These are phyloP conservation scores for Rhabditoides inermis DNA, from an alignment of 2,888 invertebrate genomes.

Conservation along the genomic window DNA sequence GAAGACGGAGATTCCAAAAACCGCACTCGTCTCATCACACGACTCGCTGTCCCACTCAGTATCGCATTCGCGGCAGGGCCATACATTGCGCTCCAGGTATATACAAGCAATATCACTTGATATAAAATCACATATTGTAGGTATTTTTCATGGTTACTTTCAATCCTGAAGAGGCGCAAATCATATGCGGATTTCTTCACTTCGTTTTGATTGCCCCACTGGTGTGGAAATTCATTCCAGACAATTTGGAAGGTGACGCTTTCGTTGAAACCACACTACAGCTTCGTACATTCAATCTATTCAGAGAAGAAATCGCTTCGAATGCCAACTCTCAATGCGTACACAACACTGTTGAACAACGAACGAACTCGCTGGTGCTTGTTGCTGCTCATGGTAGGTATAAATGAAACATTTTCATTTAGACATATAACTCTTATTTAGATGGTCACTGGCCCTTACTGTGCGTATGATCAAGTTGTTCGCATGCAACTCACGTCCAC, in stretches of 20 bases:
- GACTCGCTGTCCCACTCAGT: conserved; percentile 38
- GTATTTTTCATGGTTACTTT: too few species aligned
- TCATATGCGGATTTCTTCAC: too few species aligned
- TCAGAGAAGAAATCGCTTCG: neutral
- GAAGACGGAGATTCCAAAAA: conserved; percentile 39
- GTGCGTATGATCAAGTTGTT: conserved; percentile 40
- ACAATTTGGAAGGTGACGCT: too few species aligned
- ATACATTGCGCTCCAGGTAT: conserved; percentile 21
- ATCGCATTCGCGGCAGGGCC: conserved; percentile 41
- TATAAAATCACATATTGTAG: too few species aligned
- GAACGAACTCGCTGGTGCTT: conserved; percentile 22
- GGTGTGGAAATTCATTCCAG: too few species aligned
- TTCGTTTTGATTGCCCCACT: too few species aligned
- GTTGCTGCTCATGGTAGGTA: conserved; percentile 26
- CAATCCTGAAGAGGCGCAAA: too few species aligned
- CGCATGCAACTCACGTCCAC: conserved; percentile 29
- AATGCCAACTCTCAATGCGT: conserved; percentile 12
- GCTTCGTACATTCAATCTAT: conserved; percentile 7
- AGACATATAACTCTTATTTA: conserved; percentile 3
- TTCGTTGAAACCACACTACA: too few species aligned
- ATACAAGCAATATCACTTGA: too few species aligned
- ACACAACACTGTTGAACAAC: conserved; percentile 24
- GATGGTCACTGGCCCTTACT: conserved; percentile 37
- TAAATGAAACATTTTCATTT: neutral
- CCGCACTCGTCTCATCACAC: conserved; percentile 31